Conservation (phyloP, 2,797 vertebrate genomes). For the Pipistrellus kuhlii region DNA sequence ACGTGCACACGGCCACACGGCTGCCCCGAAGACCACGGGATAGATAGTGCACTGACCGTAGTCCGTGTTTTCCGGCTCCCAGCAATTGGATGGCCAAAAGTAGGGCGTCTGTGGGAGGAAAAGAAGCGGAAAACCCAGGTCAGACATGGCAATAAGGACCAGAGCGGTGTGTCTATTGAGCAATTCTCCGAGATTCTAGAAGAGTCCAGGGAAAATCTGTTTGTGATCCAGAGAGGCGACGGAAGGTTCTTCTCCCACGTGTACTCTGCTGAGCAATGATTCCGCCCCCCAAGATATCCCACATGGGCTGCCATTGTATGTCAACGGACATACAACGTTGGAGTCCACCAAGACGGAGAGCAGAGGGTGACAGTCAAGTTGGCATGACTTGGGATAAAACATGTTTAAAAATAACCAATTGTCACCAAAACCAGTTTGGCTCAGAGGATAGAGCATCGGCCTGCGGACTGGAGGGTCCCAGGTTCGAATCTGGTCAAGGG, state of each 20-base stretch:
- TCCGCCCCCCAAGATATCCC: not conserved
- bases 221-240: not conserved
- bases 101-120: conserved; percentile 92
- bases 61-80: conserved; percentile 98
- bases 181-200: not conserved
- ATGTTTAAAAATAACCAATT: not conserved
- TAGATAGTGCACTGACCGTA: conserved; percentile 90
- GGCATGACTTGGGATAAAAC: not conserved
- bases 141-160: conserved; percentile 74
- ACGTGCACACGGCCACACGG: conserved; percentile 59
- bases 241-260: not conserved
- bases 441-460: no score
- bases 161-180: not conserved
- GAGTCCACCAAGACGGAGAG: not conserved
- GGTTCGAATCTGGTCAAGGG: no score
- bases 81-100: conserved; percentile 98
- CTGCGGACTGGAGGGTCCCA: no score
- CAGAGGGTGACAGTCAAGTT: not conserved
- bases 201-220: not conserved
- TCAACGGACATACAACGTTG: not conserved
- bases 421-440: no score
- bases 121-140: conserved; percentile 78
- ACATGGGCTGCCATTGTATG: not conserved
- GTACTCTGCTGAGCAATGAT: not conserved
- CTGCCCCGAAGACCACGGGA: conserved; percentile 68